phyloP scores from a whole-genome alignment of 2,797 vertebrate genomes.

The Lagodon rhomboides region DNA sequence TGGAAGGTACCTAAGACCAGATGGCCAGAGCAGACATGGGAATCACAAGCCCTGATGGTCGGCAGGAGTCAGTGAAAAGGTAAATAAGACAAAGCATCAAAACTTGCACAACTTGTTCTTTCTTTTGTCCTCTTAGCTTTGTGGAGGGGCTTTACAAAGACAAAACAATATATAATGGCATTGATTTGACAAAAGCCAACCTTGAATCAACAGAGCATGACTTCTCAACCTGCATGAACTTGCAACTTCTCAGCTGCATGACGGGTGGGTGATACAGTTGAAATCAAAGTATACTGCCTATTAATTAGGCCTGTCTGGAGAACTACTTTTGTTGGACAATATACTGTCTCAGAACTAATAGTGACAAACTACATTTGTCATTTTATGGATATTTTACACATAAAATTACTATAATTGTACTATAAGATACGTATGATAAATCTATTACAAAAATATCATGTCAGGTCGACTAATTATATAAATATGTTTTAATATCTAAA shows the following conservation, averaged over 20 bases:
- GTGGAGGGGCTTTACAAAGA: neutral
- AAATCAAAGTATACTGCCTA: neutral
- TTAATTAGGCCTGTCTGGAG: too few relatives aligned
- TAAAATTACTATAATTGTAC: too few relatives aligned
- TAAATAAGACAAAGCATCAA: constrained; percentile 18
- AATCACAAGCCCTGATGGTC: neutral
- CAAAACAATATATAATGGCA: neutral
- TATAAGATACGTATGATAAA: too few relatives aligned
- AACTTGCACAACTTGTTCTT: constrained; percentile 15
- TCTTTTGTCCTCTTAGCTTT: neutral
- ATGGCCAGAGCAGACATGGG: neutral
- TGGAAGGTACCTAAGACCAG: constrained; percentile 5
- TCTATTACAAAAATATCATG: too few relatives aligned
- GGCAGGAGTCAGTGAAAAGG: constrained; percentile 26
- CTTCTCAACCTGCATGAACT: too few relatives aligned
- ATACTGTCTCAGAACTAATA: too few relatives aligned
- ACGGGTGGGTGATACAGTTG: too few relatives aligned
- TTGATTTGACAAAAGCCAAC: neutral
- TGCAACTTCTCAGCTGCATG: neutral
- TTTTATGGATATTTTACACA: too few relatives aligned
- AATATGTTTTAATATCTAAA: neutral
- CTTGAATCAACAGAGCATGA: neutral
- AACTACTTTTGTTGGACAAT: too few relatives aligned
- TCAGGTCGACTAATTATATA: too few relatives aligned
- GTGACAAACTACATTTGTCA: too few relatives aligned